Conservation (phyloP, 2,113 vertebrate species). For the Marmota monax region DNA sequence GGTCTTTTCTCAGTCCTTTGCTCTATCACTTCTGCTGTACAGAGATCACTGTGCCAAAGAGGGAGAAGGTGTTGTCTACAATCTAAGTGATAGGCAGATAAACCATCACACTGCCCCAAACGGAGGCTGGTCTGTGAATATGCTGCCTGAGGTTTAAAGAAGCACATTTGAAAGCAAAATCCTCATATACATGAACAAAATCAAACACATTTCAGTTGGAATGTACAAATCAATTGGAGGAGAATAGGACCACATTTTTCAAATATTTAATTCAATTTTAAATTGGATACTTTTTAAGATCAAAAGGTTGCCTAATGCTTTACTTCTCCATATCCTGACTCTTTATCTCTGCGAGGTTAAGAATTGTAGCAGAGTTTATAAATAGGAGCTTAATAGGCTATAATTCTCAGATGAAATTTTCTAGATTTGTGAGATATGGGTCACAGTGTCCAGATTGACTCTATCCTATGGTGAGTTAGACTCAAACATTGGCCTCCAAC, state of each 20-base stretch:
- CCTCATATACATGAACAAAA: background rate
- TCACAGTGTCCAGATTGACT: background rate
- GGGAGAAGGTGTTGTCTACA: background rate
- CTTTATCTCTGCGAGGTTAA: constrained; percentile 18
- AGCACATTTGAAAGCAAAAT: background rate
- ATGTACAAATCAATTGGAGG: background rate
- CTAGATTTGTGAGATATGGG: background rate
- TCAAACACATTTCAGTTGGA: constrained; percentile 9
- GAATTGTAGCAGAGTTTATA: constrained; percentile 12
- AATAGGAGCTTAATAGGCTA: background rate
- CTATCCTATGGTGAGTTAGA: background rate
- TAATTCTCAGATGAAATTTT: constrained; percentile 37
- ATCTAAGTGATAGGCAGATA: background rate
- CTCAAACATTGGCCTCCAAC: background rate
- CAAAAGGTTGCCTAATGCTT: background rate
- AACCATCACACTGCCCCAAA: background rate
- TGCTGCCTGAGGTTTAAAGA: background rate
- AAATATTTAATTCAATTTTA: constrained; percentile 47
- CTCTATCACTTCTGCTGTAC: background rate
- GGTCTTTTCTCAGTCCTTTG: background rate
- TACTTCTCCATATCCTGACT: background rate
- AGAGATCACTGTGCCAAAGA: background rate
- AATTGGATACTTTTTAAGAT: constrained; percentile 37
- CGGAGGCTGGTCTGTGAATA: background rate
- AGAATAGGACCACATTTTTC: background rate